phyloP scores from a whole-genome alignment of 2,113 vertebrate genomes.

The Malaclemys terrapin region DNA sequence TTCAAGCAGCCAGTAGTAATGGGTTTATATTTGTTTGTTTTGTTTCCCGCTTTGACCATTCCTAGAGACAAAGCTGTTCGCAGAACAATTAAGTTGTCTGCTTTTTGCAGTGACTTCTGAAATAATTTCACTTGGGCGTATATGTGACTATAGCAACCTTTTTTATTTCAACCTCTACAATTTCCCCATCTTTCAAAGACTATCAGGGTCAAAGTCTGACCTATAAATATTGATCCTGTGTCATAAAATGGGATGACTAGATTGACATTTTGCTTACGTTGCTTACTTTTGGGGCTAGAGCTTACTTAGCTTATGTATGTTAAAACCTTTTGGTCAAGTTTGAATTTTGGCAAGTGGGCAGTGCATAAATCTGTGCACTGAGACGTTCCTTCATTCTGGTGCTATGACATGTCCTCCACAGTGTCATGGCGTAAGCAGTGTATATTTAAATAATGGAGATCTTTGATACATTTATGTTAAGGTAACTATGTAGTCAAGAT shows the following conservation, averaged over 20 bases:
- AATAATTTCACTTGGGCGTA: not conserved
- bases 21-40: not conserved
- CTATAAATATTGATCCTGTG: not conserved
- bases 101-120: not conserved
- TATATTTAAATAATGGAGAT: not conserved
- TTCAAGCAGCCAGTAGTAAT: not conserved
- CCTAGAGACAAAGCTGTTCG: not conserved
- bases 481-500: accelerated
- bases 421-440: too few relatives aligned
- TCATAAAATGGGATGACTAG: not conserved
- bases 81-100: not conserved
- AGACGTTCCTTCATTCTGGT: not conserved
- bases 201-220: not conserved
- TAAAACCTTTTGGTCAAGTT: not conserved
- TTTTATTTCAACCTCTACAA: not conserved
- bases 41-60: not conserved
- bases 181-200: not conserved
- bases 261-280: not conserved
- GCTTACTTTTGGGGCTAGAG: not conserved
- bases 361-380: not conserved
- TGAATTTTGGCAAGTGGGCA: not conserved
- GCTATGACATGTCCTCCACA: not conserved
- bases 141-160: accelerated
- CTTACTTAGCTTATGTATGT: not conserved
- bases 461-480: not conserved